phyloP scores from a whole-genome alignment of 2,113 vertebrate genomes.

The Callopanchax toddi region DNA sequence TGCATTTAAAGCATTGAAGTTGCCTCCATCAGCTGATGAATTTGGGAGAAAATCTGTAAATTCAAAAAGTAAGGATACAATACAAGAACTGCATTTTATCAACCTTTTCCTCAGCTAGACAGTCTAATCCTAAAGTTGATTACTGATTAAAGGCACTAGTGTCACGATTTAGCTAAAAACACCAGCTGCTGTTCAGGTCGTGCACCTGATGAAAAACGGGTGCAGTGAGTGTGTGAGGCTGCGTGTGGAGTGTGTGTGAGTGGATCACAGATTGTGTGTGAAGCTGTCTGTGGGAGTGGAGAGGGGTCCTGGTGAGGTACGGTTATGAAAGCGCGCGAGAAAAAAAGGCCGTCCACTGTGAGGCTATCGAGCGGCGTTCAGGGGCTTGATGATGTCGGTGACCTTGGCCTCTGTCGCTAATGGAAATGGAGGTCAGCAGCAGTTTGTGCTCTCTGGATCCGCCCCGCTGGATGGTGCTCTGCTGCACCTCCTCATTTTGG shows the following conservation, averaged over 20 bases:
- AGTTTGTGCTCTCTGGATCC: slow-evolving; percentile 13
- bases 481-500: not conserved
- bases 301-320: slow-evolving; percentile 37
- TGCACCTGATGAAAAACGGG: too few species aligned
- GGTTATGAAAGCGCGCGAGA: slow-evolving; percentile 54
- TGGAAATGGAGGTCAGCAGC: slow-evolving; percentile 73
- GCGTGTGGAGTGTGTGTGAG: slow-evolving; percentile 23
- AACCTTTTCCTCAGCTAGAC: too few species aligned
- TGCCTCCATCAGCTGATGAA: too few species aligned
- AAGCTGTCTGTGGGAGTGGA: slow-evolving; percentile 23
- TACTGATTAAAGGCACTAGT: too few species aligned
- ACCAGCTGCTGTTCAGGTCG: too few species aligned
- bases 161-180: too few species aligned
- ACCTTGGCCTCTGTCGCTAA: slow-evolving; percentile 79
- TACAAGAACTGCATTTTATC: too few species aligned
- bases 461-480: slow-evolving; percentile 9
- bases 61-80: too few species aligned
- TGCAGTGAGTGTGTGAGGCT: slow-evolving; percentile 13
- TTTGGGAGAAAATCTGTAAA: too few species aligned
- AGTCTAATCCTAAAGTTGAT: too few species aligned
- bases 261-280: slow-evolving; percentile 20
- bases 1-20: too few species aligned
- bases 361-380: slow-evolving; percentile 61
- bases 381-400: slow-evolving; percentile 59
- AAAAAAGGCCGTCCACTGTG: slow-evolving; percentile 7